Evolutionary conservation across 1,140 invertebrate species (phyloP), one percentile per base, ranked within the genome.

Genomic region (Drosophila hydei): DNA sequence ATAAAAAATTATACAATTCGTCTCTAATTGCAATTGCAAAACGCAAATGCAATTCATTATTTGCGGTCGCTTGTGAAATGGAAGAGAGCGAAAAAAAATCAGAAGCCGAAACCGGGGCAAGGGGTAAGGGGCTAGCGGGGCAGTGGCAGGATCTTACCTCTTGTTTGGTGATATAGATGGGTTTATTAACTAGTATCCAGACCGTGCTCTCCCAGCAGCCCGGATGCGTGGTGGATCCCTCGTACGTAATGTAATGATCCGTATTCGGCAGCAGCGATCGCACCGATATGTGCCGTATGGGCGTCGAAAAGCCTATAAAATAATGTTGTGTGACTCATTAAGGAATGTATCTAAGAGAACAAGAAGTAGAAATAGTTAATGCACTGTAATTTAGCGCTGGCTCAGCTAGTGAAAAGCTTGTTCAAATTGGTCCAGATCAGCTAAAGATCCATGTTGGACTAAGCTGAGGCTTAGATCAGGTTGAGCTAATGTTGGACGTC

Each of bases 121-220:
- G 9, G 3, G 3, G 3, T 6, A n/a, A 38, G 36, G 36, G n/a
- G 4, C 9, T 6, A 30, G 18, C 6, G 14, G 0, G n/a, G n/a
- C n/a, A n/a, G n/a, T n/a, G n/a, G n/a, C n/a, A n/a, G n/a, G 4
- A 1, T 5, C 75, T 79, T 50, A 97, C 96, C 94, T 97, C 96
- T 92, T 97, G 96, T 90, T 96, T 96, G 63, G 96, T 97, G 88
- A 97, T 97, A 93, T 99, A 99, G 91, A 99, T 97, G 47, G 98
- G 98, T 92, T 98, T 98, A 93, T 99, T 99, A 91, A 98, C 94
- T 72, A 99, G 96, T 75, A 99, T 95, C 98, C 98, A 99, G 36
- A 98, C 97, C 8, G 96, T 96, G 14, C 96, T 97, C 92, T 98
- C 97, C 95, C 97, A 97, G 92, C 97, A 97, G 19, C 96, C 96